phyloP scores from a whole-genome alignment of 2,888 invertebrate genomes.

The Gerris lacustris region DNA sequence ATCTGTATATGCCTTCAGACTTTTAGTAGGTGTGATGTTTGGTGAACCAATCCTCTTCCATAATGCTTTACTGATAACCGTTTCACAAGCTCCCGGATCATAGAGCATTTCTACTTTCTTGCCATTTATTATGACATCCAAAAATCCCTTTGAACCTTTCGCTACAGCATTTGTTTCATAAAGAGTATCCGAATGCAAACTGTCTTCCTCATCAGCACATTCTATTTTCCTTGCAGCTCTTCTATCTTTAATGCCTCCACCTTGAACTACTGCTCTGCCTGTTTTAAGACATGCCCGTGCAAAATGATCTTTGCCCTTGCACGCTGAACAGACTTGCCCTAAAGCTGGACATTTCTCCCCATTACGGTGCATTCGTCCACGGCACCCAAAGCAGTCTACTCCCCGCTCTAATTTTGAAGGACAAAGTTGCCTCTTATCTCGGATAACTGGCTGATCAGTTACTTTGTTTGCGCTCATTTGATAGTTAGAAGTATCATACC shows the following conservation, averaged over 20 bases:
- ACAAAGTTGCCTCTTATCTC: neutral
- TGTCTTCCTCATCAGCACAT: neutral
- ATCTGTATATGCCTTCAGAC: constrained; percentile 3
- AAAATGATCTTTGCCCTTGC: constrained; percentile 9
- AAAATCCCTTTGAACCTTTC: neutral
- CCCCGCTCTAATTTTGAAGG: neutral
- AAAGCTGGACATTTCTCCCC: constrained; percentile 5
- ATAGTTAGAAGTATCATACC: no score
- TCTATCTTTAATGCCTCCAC: neutral
- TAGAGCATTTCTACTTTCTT: constrained; percentile 8
- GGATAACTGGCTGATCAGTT: neutral
- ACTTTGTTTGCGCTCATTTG: neutral
- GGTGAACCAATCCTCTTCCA: constrained; percentile 1
- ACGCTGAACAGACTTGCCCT: constrained; percentile 1
- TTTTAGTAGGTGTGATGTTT: neutral
- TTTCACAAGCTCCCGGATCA: constrained; percentile 9
- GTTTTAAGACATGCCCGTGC: constrained; percentile 6
- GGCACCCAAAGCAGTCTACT: neutral
- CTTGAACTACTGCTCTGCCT: neutral
- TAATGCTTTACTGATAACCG: constrained; percentile 3
- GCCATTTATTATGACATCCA: neutral
- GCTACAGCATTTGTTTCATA: neutral
- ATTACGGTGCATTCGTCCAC: neutral
- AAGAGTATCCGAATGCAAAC: neutral
- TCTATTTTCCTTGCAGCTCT: neutral